Evolutionary conservation across 2,888 invertebrate species (phyloP).

Genomic region (Oligia strigilis): DNA sequence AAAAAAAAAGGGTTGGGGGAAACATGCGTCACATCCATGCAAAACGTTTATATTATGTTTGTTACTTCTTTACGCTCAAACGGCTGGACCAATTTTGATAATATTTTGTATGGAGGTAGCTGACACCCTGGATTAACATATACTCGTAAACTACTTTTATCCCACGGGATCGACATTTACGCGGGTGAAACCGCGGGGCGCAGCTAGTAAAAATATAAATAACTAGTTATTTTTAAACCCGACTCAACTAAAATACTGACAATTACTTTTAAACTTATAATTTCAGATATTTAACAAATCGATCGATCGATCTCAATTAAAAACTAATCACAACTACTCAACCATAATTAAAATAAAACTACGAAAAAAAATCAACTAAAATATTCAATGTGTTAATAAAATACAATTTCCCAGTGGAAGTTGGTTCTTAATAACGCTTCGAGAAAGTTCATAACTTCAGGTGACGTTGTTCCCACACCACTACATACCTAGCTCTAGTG

Average conservation of each 20-base stretch:
- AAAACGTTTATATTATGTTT: no score
- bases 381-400: conserved; percentile 67
- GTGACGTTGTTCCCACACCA: conserved; percentile 85
- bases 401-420: conserved; percentile 78
- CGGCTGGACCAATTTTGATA: no score
- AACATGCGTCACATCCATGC: no score
- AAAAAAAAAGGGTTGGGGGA: no score
- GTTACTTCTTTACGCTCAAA: no score
- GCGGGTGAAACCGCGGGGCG: no score
- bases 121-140: no score
- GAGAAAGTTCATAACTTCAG: conserved; percentile 83
- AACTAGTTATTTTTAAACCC: neutral
- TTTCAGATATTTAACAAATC: neutral
- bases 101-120: no score
- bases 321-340: conserved; percentile 2
- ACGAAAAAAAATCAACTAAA: conserved; percentile 23
- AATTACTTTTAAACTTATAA: neutral
- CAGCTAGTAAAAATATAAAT: neutral
- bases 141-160: no score
- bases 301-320: conserved; percentile 4
- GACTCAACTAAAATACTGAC: neutral
- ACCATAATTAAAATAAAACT: conserved; percentile 9
- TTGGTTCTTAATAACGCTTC: conserved; percentile 80
- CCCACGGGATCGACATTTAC: no score
- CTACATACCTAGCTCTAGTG: conserved; percentile 67